Evolutionary conservation across 1,140 invertebrate genomes (phyloP), one percentile per base, ranked within the genome.

Genomic region (Temnothorax nylanderi): DNA sequence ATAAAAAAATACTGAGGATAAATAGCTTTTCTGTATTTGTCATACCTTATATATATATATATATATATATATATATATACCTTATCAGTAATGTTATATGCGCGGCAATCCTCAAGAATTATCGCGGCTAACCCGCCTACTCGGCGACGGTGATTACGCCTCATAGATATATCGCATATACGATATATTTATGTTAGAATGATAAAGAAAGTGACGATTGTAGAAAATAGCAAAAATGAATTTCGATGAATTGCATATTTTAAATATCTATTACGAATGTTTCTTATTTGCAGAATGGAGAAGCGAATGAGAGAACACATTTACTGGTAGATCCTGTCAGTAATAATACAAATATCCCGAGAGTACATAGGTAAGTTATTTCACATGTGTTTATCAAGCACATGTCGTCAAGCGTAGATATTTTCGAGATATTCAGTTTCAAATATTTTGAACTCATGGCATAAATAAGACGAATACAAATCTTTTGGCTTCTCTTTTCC

Each of bases 271-370:
- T 49, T 13, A 62, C 7, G 6, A 65, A 69, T 58, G n/a, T 16
- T 10, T 13, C 77, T 88, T 78, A 71, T 91, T 93, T 94, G n/a
- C 87, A 97, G 96, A 93, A 92, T 86, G 96, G 95, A 71, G 97
- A 97, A 93, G 95, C 96, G 37, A 97, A 96, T 90, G 97, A 97
- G 94, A 95, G 97, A 87, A 97, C 97, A 49, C 97, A 97, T 91
- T 95, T 97, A 65, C 91, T 97, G 47, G 95, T 96, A 32, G 97
- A 97, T 95, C 96, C 97, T 62, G 97, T 97, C 16, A 97, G 97
- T 89, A 97, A 97, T 90, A 97, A 94, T 89, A 96, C 96, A 87
- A 96, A 96, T 82, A 96, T 97, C 88, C 96, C 96, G 44, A 95
- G 96, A 91, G 95, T 96, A 64, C 96, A 97, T 49, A 96, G 96